These are phyloP conservation scores for Eupeodes luniger DNA, from an alignment of 2,888 invertebrate genomes.

Conservation along the genomic window DNA sequence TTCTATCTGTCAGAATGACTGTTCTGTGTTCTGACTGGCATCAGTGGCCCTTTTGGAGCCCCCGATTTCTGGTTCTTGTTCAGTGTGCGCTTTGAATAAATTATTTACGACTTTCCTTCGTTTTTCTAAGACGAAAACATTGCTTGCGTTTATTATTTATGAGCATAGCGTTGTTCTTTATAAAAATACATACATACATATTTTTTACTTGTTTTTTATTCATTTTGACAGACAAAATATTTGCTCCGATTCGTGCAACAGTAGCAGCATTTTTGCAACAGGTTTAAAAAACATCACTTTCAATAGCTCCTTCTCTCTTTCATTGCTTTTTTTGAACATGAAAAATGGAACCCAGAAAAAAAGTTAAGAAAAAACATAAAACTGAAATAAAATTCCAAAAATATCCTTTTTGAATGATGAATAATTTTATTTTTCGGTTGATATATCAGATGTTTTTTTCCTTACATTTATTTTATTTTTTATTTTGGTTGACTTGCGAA, in stretches of 20 bases:
- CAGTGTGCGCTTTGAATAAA: slow-evolving; percentile 70
- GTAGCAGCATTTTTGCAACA: slow-evolving; percentile 56
- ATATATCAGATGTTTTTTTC: slow-evolving; percentile 60
- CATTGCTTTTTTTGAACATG: neutral
- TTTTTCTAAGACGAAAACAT: slow-evolving; percentile 70
- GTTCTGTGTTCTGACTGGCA: neutral
- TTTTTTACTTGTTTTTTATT: slow-evolving; percentile 6
- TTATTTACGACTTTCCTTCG: slow-evolving; percentile 71
- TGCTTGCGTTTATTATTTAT: slow-evolving; percentile 76
- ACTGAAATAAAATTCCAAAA: slow-evolving; percentile 59
- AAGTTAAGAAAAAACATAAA: neutral
- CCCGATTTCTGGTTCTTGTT: slow-evolving; percentile 15
- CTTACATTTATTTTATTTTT: neutral
- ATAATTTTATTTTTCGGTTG: slow-evolving; percentile 74
- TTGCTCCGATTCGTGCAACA: slow-evolving; percentile 54
- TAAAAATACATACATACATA: slow-evolving; percentile 1
- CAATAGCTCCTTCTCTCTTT: neutral
- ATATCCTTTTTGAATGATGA: slow-evolving; percentile 74
- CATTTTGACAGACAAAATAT: slow-evolving; percentile 52
- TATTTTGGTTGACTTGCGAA: slow-evolving; percentile 26
- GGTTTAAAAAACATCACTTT: slow-evolving; percentile 37
- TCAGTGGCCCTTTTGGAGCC: slow-evolving; percentile 13
- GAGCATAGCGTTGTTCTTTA: slow-evolving; percentile 58
- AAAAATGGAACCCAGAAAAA: neutral
- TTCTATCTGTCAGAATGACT: slow-evolving; percentile 63